phyloP scores from a whole-genome alignment of 2,888 invertebrate species.

The Lissocephala sabroskyi region DNA sequence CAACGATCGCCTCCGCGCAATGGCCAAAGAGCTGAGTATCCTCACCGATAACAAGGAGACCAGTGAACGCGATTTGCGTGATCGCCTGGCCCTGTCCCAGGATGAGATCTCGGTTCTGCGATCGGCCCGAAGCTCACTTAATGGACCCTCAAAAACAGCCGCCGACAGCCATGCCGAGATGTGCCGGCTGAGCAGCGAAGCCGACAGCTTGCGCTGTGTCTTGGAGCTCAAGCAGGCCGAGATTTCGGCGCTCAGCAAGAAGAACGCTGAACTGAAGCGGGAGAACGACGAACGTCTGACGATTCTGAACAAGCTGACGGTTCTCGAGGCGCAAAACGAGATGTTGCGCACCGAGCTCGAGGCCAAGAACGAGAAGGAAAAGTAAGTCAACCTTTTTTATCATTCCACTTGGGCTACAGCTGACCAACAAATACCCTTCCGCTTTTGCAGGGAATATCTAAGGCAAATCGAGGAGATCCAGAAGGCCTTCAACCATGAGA shows the following conservation, averaged over 20 bases:
- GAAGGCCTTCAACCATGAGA: slow-evolving; percentile 83
- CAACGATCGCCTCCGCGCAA: slow-evolving; percentile 58
- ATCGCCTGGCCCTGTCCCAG: slow-evolving; percentile 67
- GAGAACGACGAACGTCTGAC: slow-evolving; percentile 83
- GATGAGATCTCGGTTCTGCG: slow-evolving; percentile 69
- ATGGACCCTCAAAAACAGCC: slow-evolving; percentile 22
- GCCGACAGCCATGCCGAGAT: slow-evolving; percentile 35
- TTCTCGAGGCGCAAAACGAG: slow-evolving; percentile 87
- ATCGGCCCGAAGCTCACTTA: slow-evolving; percentile 27
- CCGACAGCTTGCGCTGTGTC: slow-evolving; percentile 88
- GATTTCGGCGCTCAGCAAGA: slow-evolving; percentile 82
- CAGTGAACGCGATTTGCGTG: slow-evolving; percentile 67
- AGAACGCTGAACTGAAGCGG: slow-evolving; percentile 79
- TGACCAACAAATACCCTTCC: no score
- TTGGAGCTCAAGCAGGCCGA: slow-evolving; percentile 91
- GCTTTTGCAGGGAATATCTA: slow-evolving; percentile 75
- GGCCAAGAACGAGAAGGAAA: slow-evolving; percentile 76
- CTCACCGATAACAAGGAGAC: slow-evolving; percentile 59
- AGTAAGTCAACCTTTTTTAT: no score
- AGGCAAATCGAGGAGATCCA: slow-evolving; percentile 82
- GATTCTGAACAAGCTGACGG: slow-evolving; percentile 82
- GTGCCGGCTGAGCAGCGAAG: slow-evolving; percentile 78
- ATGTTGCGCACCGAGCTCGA: slow-evolving; percentile 82
- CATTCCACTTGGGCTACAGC: no score
- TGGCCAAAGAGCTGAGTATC: slow-evolving; percentile 64